A percentile compares a stretch with the other conserved stretches of the same genome.
These are phyloP conservation scores for Tuberolachnus salignus DNA, from an alignment of 2,888 invertebrate species.

Conservation along the genomic window DNA sequence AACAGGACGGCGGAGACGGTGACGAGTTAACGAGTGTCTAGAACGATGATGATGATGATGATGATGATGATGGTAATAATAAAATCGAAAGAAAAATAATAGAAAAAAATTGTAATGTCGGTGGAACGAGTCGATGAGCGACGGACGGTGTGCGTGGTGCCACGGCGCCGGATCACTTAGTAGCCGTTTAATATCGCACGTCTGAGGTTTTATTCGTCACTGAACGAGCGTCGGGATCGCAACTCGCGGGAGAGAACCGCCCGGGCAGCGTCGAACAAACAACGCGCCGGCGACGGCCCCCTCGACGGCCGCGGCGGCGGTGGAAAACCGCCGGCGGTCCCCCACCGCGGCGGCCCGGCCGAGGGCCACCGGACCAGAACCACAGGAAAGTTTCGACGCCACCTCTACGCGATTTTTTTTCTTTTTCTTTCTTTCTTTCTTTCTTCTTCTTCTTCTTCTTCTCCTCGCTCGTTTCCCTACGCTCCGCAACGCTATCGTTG, in stretches of 20 bases:
- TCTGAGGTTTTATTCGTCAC: slow-evolving; percentile 53
- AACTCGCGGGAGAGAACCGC: slow-evolving; percentile 53
- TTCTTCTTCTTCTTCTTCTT: neutral
- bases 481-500: neutral
- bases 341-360: neutral
- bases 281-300: neutral
- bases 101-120: neutral
- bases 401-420: neutral
- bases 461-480: neutral
- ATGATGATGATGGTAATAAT: no score
- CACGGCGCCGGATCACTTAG: slow-evolving; percentile 54
- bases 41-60: no score
- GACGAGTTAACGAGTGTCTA: no score
- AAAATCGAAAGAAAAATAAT: no score
- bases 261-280: slow-evolving; percentile 24
- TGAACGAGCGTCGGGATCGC: slow-evolving; percentile 42
- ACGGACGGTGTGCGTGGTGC: slow-evolving; percentile 22
- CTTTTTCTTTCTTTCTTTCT: neutral
- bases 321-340: neutral
- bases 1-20: no score
- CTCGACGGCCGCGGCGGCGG: slow-evolving; percentile 18
- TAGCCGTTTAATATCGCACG: slow-evolving; percentile 46
- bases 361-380: slow-evolving; percentile 49
- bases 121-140: neutral
- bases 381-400: slow-evolving; percentile 48